Percentiles rank a stretch among this genome's conserved stretches.
Evolutionary conservation across 2,113 vertebrate genomes (phyloP).

Genomic region (Calidris pygmaea): DNA sequence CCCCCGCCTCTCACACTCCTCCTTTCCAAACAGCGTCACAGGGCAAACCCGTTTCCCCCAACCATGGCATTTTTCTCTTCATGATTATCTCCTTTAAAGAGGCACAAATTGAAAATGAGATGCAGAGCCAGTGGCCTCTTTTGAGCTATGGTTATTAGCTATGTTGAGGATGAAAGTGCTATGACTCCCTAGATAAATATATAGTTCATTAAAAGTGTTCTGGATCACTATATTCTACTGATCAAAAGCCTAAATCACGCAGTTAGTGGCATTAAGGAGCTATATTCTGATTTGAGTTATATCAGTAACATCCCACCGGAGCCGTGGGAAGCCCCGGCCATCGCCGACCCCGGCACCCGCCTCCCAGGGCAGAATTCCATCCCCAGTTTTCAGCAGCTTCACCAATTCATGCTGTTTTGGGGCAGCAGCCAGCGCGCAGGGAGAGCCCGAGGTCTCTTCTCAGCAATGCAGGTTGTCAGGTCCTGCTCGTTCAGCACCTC

Average conservation of each 20-base stretch:
- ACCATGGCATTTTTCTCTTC: neutral
- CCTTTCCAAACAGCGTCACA: neutral
- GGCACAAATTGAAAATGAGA: conserved; percentile 14
- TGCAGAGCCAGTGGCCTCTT: conserved; percentile 14
- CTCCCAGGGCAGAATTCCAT: neutral
- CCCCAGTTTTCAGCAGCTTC: neutral
- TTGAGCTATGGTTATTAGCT: conserved; percentile 51
- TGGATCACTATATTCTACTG: conserved; percentile 34
- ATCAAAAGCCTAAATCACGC: conserved; percentile 58
- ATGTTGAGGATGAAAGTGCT: conserved; percentile 32
- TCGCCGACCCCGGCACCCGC: rapidly evolving
- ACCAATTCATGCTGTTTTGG: neutral
- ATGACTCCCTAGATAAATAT: conserved; percentile 56
- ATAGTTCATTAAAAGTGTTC: conserved; percentile 54
- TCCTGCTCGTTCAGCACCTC: neutral
- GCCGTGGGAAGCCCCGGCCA: neutral
- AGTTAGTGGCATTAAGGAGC: conserved; percentile 28
- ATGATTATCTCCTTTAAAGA: conserved; percentile 29
- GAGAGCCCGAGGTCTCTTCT: neutral
- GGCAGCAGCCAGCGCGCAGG: neutral
- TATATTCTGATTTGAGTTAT: neutral
- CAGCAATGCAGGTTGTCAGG: neutral
- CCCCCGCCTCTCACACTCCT: neutral
- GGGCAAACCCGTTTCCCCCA: neutral
- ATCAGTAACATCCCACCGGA: neutral